Base-by-base conservation (phyloP, 1,140 invertebrate genomes). In the Aradophagus sp. region DNA sequence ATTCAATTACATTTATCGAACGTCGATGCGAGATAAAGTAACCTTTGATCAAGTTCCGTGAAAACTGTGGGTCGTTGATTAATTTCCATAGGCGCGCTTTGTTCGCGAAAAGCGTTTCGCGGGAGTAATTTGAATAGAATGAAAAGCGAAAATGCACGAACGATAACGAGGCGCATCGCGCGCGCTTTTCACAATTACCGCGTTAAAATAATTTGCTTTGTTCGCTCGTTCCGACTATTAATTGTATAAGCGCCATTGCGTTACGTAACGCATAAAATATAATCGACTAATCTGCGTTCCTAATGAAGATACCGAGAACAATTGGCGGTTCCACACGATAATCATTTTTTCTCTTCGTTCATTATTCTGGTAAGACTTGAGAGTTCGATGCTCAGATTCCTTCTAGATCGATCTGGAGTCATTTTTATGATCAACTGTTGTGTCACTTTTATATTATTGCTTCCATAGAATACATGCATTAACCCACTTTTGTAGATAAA, bases 161-260 rank as follows among this genome's bases (percentile, higher is more conserved):
- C n/a, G n/a, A n/a, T n/a, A n/a, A n/a, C n/a, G n/a, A n/a, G n/a
- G n/a, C 29, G 23, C 15, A 11, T 38, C 19, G 2, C 4, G 5
- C n/a, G 31, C 6, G 31, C 5, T 6, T n/a, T 32, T 13, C 31
- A 7, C n/a, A 32, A 32, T 32, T 2, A 32, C 11, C 29, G 29
- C n/a, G 29, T 6, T 10, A 31, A 31, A 42, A 27, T 11, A 2
- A 12, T 45, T 31, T 38, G 36, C 34, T 12, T 52, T 38, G 34
- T 52, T 52, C 2, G 6, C 12, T 26, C 12, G 19, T 13, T 26
- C 8, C 8, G 14, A 8, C 1, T 20, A 48, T 29, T 29, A 29
- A 38, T 42, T 55, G 50, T 41, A 41, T 42, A 55, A 55, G 6
- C 11, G 20, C 15, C 3, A 34, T 55, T 34, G 38, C 12, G 31